Base-by-base conservation (phyloP, 1,140 invertebrate species). In the Pseudomyrmex sp. region DNA sequence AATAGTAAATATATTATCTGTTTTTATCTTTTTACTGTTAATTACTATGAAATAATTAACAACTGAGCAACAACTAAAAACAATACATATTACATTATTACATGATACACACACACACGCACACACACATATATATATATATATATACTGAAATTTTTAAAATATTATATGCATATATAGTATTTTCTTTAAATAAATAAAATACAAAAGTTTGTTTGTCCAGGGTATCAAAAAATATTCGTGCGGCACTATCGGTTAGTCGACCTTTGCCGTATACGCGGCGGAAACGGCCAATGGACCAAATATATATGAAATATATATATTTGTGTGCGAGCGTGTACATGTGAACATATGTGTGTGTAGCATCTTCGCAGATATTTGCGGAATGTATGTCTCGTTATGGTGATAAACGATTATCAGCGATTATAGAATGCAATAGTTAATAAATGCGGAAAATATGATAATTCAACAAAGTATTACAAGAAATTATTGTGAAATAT, bases 251-350 rank as follows among this genome's bases (percentile, higher is more conserved):
- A 61, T 1, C 48, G 48, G 85, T 88, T 87, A 66, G 85, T 74
- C 86, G 86, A 88, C 86, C 86, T 88, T 87, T 84, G 82, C 87
- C 82, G 68, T 80, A 35, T 35, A 35, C 85, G 69, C 82, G 66
- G 59, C 83, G 76, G 72, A 76, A 82, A n/a, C 76, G 56, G 44
- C 59, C 56, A 72, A 80, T 72, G 68, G 63, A 80, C 76, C 76
- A 80, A 80, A 80, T 70, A 80, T 80, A 80, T 80, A 80, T 80
- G 54, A 70, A 72, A 80, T 70, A 70, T 72, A 48, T 72, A 72
- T 59, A 80, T 79, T 69, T 58, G 52, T 79, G 65, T 79, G 61
- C 23, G 65, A 48, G 69, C 12, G 15, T 15, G 10, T 23, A 10
- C 12, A 18, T 26, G 59, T 18, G 59, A 26, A 59, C 15, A 7